Evolutionary conservation across 2,888 invertebrate genomes (phyloP), one percentile per base, ranked within the genome.

Genomic region (Gandaritis pyraliata): DNA sequence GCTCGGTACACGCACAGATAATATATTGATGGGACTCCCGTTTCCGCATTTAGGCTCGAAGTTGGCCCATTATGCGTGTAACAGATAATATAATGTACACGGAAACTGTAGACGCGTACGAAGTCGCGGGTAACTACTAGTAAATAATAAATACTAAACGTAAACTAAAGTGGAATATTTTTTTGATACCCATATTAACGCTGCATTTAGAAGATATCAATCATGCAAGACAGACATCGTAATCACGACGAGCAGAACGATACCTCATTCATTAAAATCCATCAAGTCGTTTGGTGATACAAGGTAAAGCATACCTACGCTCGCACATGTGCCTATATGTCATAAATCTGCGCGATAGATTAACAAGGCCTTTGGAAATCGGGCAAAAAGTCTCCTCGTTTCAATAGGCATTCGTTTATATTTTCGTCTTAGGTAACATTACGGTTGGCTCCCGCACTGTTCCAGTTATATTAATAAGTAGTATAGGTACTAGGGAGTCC

Each of bases 191-290:
- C n/a, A 39, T 23, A 3, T 23, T 39, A 39, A 39, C 38, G n/a
- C n/a, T 39, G 38, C 41, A 41, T 41, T 7, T 33, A 33, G 33
- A 33, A 33, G 8, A 8, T 33, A 33, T 33, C 10, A 5, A 15
- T 41, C 41, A 41, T 41, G 15, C 41, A 15, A 41, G 15, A 41
- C n/a, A 7, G 5, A 41, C 15, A 39, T 15, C 41, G 41, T 41
- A 15, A 41, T 41, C 15, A 41, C 13, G 41, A 15, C 41, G 41
- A 41, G 15, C n/a, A 13, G 6, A 15, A 41, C 15, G 41, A 41
- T 41, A 41, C 18, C 18, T 23, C 18, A 45, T 45, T 45, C 45
- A 45, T 45, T 45, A 45, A 18, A 41, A 41, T 15, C 41, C 41
- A 41, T 41, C 15, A 41, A 15, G 41, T 15, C 41, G 15, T 41